Evolutionary conservation across 92 coral and sea anemone species (phyloP).

Genomic region (Porites evermanni): DNA sequence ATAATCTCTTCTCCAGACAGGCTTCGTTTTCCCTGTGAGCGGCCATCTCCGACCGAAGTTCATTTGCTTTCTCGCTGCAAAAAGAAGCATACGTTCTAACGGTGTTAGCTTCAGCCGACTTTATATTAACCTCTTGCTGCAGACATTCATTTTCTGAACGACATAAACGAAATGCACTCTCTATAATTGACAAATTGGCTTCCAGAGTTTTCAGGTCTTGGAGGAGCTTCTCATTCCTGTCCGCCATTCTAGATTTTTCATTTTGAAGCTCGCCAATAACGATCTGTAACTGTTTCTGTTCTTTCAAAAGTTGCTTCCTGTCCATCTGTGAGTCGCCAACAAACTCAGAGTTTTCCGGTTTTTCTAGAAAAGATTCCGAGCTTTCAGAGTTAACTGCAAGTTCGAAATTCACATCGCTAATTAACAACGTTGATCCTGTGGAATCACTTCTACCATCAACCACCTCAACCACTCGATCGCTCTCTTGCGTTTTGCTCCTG

Average conservation of each 20-base stretch:
- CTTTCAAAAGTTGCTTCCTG: constrained; percentile 48
- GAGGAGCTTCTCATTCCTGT: constrained; percentile 80
- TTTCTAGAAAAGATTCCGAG: constrained; percentile 20
- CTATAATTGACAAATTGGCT: constrained; percentile 69
- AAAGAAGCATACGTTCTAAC: constrained; percentile 77
- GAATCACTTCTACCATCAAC: constrained; percentile 50
- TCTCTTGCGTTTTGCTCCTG: constrained; percentile 45
- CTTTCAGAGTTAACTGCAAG: background rate
- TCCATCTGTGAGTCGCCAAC: constrained; percentile 50
- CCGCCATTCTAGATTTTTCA: constrained; percentile 61
- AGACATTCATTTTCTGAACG: constrained; percentile 83
- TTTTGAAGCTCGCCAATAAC: constrained; percentile 67
- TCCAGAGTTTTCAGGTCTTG: constrained; percentile 76
- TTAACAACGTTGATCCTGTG: constrained; percentile 43
- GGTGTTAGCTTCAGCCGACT: constrained; percentile 76
- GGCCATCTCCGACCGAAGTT: constrained; percentile 72
- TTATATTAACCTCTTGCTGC: constrained; percentile 74
- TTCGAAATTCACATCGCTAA: constrained; percentile 32
- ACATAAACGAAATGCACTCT: constrained; percentile 71
- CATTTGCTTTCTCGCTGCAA: constrained; percentile 79
- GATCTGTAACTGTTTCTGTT: constrained; percentile 63
- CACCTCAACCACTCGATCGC: constrained; percentile 6
- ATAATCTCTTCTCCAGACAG: constrained; percentile 63
- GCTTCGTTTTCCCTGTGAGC: constrained; percentile 72
- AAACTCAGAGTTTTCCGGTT: constrained; percentile 49